phyloP scores from a whole-genome alignment of 2,888 invertebrate species.

The Heteromurus nitidus region DNA sequence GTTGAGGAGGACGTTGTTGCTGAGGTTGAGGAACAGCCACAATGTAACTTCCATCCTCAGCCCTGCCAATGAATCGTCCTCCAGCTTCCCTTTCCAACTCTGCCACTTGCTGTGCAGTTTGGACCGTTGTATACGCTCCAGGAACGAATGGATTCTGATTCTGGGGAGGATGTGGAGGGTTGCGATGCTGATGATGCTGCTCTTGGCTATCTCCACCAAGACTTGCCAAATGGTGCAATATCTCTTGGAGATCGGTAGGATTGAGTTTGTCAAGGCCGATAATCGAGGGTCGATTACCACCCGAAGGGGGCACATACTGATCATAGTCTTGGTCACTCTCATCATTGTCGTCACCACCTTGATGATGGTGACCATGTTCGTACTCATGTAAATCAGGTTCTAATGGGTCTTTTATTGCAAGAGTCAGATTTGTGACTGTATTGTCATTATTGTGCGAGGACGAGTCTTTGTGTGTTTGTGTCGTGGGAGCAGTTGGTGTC shows the following conservation, averaged over 20 bases:
- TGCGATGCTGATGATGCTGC: constrained; percentile 1
- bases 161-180: constrained; percentile 27
- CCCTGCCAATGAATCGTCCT: constrained; percentile 71
- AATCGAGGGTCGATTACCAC: constrained; percentile 69
- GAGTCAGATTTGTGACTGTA: constrained; percentile 39
- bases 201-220: constrained; percentile 50
- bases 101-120: constrained; percentile 66
- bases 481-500: constrained; percentile 24
- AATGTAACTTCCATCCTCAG: constrained; percentile 72
- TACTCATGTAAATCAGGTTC: constrained; percentile 18
- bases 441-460: constrained; percentile 34
- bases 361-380: not conserved
- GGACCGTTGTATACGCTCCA: constrained; percentile 70
- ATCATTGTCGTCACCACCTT: constrained; percentile 24
- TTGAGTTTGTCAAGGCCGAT: constrained; percentile 70
- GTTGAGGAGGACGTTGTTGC: constrained; percentile 50
- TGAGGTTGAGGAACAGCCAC: constrained; percentile 69
- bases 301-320: constrained; percentile 71
- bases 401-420: constrained; percentile 13
- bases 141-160: constrained; percentile 59
- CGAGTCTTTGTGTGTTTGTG: constrained; percentile 34
- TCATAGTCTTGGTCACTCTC: constrained; percentile 65
- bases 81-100: constrained; percentile 70
- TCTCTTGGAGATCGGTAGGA: constrained; percentile 71
- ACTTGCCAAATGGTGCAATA: constrained; percentile 71